Evolutionary conservation across 2,888 invertebrate species (phyloP).

Genomic region (Acronicta alni): DNA sequence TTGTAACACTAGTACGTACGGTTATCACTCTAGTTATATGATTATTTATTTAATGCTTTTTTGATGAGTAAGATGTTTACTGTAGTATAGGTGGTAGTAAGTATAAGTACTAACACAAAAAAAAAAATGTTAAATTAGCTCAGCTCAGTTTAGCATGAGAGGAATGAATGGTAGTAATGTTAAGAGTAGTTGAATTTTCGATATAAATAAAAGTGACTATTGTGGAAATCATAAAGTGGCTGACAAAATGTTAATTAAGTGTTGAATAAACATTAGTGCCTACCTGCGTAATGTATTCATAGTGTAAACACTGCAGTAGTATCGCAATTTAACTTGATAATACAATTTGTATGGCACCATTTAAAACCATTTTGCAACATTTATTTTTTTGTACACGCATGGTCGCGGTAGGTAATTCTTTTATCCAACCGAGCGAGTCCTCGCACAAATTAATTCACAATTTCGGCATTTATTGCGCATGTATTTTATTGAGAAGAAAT

Average conservation of each 20-base stretch:
- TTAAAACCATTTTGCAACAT: constrained; percentile 5
- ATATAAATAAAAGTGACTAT: constrained; percentile 18
- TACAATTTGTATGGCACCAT: not conserved
- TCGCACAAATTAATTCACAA: constrained; percentile 10
- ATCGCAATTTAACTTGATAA: constrained; percentile 2
- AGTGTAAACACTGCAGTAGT: not conserved
- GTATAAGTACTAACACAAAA: too few species aligned
- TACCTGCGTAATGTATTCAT: constrained; percentile 6
- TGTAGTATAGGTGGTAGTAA: too few species aligned
- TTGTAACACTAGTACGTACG: too few species aligned
- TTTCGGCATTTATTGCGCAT: not conserved
- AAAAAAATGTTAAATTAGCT: too few species aligned
- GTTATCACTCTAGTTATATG: too few species aligned
- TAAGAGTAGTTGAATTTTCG: constrained; percentile 17
- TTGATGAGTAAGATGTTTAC: too few species aligned
- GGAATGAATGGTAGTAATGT: constrained; percentile 1
- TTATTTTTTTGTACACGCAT: constrained; percentile 3
- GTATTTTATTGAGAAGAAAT: not conserved
- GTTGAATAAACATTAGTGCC: constrained; percentile 27
- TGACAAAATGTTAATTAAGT: constrained; percentile 27
- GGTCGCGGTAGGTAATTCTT: constrained; percentile 3
- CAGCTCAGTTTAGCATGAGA: too few species aligned
- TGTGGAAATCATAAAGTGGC: constrained; percentile 4
- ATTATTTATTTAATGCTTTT: too few species aligned
- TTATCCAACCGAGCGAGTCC: constrained; percentile 5